phyloP scores from a whole-genome alignment of 2,113 vertebrate species.

The Physeter macrocephalus region DNA sequence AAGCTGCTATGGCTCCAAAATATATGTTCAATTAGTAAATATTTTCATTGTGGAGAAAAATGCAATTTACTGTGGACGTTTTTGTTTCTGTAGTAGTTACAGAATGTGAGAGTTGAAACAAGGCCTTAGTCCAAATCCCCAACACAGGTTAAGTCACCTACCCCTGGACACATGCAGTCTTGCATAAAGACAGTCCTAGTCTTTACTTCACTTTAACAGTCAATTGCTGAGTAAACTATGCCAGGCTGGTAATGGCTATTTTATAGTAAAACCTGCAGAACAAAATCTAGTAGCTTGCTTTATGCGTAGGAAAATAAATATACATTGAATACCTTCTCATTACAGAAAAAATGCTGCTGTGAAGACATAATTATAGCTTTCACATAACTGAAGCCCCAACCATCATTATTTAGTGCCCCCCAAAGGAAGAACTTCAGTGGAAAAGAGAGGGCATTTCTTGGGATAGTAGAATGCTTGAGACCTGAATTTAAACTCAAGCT shows the following conservation, averaged over 20 bases:
- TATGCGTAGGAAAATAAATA: constrained; percentile 24
- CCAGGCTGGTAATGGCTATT: neutral
- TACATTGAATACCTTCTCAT: constrained; percentile 23
- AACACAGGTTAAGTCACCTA: neutral
- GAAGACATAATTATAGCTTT: constrained; percentile 40
- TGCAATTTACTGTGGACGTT: neutral
- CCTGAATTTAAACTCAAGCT: constrained; percentile 43
- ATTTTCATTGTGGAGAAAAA: constrained; percentile 2
- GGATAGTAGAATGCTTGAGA: constrained; percentile 12
- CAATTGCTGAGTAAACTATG: neutral
- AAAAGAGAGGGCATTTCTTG: constrained; percentile 2
- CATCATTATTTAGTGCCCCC: constrained; percentile 1
- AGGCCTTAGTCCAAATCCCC: neutral
- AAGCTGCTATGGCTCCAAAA: neutral
- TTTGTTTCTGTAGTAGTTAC: constrained; percentile 8
- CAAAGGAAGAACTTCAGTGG: constrained; percentile 27
- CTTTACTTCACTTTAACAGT: neutral
- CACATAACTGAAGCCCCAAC: neutral
- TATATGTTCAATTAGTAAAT: neutral
- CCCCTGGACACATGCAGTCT: neutral
- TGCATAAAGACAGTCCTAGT: neutral
- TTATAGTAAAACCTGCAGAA: neutral
- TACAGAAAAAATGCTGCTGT: constrained; percentile 44
- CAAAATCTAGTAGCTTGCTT: constrained; percentile 12
- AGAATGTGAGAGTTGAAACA: neutral